These are phyloP conservation scores for Rhyacichthys aspro DNA, from an alignment of 2,797 vertebrate species.

Conservation along the genomic window DNA sequence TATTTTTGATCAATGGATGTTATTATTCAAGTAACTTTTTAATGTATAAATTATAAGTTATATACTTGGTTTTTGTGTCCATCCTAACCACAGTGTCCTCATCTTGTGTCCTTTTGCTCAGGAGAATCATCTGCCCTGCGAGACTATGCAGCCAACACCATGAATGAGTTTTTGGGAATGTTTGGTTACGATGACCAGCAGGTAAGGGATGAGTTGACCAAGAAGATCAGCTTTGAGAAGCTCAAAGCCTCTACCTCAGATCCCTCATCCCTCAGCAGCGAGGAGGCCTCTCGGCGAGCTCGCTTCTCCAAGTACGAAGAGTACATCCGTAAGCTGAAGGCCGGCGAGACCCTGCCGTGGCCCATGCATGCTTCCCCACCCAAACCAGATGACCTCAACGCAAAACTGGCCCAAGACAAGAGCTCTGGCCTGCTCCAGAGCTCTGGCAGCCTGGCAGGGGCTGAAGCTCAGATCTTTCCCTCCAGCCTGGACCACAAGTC, in stretches of 20 bases:
- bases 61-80: background rate
- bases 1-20: constrained; percentile 23
- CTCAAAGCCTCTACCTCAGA: constrained; percentile 91
- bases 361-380: constrained; percentile 81
- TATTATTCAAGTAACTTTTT: background rate
- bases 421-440: constrained; percentile 79
- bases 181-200: constrained; percentile 98
- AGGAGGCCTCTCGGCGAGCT: constrained; percentile 90
- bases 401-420: constrained; percentile 86
- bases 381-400: constrained; percentile 86
- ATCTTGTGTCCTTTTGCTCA: constrained; percentile 64
- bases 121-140: constrained; percentile 92
- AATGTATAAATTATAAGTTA: background rate
- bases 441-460: constrained; percentile 75
- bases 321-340: constrained; percentile 97
- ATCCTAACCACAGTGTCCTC: constrained; percentile 10
- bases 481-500: constrained; percentile 87
- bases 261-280: constrained; percentile 79
- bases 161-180: constrained; percentile 98
- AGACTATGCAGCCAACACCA: constrained; percentile 97
- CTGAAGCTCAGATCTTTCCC: constrained; percentile 83
- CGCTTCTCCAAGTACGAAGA: constrained; percentile 99
- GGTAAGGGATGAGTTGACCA: constrained; percentile 93
- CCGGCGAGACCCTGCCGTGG: constrained; percentile 93
- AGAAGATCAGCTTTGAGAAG: constrained; percentile 97